Evolutionary conservation across 1,140 invertebrate species (phyloP), one percentile per base, ranked within the genome.

Genomic region (Eriosoma lanigerum): DNA sequence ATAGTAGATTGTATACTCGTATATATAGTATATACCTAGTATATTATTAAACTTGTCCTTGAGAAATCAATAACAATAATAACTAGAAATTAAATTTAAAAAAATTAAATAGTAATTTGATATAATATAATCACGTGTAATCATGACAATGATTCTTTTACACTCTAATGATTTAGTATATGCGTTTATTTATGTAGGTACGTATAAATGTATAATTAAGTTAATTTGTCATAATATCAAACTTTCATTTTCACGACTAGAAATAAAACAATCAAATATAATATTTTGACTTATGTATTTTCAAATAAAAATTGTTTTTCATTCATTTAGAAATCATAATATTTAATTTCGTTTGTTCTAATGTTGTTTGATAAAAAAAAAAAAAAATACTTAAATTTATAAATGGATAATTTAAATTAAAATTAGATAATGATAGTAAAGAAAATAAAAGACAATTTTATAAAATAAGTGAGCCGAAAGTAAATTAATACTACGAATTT

Each of bases 131-230:
- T 72, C 52, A 50, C 29, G 17, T 52, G 26, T 32, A 29, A 72
- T 52, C 15, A 29, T 72, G 68, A 52, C 68, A 6, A 52, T 52
- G 46, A 50, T 72, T 15, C 48, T 72, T 72, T 72, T 24, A 72
- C 48, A n/a, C 38, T 48, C 66, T 26, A 9, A n/a, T 68, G 38
- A 21, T 24, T 24, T 15, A n/a, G 21, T 2, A 46, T 66, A 44
- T 68, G 6, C 32, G 32, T 38, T 38, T 38, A 44, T n/a, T 21
- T 21, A 38, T 13, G 15, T 72, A 3, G 1, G n/a, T n/a, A n/a
- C n/a, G n/a, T n/a, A n/a, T n/a, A n/a, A n/a, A n/a, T n/a, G 8
- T 29, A 52, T 72, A 52, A 52, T 29, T 19, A 6, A 52, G 24
- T 24, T 19, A 26, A 70, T 70, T 68, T n/a, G 26, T 62, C 26